Conservation (phyloP, 2,797 vertebrate species). For the Mormyrops boulengeri region DNA sequence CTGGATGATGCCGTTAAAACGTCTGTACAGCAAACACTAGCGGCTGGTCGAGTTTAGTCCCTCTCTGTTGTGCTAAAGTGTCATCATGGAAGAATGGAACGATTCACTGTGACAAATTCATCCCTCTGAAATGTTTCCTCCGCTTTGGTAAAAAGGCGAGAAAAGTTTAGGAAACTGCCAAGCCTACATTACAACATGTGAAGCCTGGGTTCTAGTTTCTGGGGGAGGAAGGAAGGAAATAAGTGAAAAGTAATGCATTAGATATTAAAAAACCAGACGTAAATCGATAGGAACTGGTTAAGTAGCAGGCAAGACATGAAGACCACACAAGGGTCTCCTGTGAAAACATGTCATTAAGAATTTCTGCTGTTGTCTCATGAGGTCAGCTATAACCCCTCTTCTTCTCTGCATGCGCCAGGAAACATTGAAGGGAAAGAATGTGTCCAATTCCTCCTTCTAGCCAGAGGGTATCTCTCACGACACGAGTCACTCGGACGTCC, state of each 20-base stretch:
- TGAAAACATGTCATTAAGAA: conserved; percentile 29
- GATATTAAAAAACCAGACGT: conserved; percentile 3
- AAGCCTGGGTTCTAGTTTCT: conserved; percentile 31
- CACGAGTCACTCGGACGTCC: neutral
- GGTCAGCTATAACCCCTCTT: neutral
- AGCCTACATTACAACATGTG: conserved; percentile 30
- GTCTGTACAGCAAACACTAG: neutral
- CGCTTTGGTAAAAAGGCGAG: conserved; percentile 46
- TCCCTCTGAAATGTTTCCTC: conserved; percentile 38
- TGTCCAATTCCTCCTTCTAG: neutral
- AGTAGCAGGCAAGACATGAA: conserved; percentile 25
- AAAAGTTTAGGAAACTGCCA: conserved; percentile 45
- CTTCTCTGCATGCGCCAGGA: neutral
- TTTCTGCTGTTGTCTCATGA: neutral
- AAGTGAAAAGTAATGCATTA: conserved; percentile 6
- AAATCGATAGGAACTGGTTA: conserved; percentile 22
- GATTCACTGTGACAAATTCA: conserved; percentile 68
- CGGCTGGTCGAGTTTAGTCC: conserved; percentile 54
- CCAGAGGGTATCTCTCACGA: neutral
- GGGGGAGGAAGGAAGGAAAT: conserved; percentile 11
- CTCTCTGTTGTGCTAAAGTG: conserved; percentile 56
- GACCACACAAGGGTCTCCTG: conserved; percentile 33
- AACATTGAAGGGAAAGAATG: neutral
- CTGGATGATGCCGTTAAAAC: neutral
- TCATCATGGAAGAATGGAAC: conserved; percentile 55